These are phyloP conservation scores for Tineola bisselliella DNA, from an alignment of 2,888 invertebrate genomes.

Conservation along the genomic window DNA sequence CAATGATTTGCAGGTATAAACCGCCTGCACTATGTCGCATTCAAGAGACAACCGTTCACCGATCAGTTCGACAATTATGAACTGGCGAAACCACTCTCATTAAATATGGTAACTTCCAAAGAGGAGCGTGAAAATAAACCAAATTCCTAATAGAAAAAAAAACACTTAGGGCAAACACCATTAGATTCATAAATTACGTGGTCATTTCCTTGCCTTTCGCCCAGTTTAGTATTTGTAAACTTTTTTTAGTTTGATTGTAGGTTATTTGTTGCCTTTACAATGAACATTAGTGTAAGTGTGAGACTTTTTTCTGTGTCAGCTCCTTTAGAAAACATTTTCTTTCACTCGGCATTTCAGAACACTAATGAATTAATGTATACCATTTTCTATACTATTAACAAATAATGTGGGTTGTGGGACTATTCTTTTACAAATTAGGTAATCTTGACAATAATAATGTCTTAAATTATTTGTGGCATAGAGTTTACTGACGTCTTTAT, in stretches of 20 bases:
- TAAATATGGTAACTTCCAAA: too few species aligned
- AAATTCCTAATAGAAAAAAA: neutral
- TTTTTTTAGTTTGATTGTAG: conserved; percentile 53
- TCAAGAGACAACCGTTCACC: too few species aligned
- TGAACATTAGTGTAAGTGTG: conserved; percentile 49
- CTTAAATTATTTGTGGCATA: too few species aligned
- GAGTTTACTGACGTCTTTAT: too few species aligned
- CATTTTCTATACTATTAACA: conserved; percentile 8
- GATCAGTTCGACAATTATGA: too few species aligned
- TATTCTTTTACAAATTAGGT: neutral
- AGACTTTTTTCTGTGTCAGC: conserved; percentile 26
- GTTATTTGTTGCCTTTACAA: conserved; percentile 64
- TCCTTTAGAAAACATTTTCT: conserved; percentile 8
- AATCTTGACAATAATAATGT: neutral
- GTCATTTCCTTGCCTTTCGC: conserved; percentile 8
- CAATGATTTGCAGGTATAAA: too few species aligned
- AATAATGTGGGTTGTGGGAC: neutral
- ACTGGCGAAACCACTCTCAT: too few species aligned
- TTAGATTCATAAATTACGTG: neutral
- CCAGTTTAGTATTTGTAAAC: conserved; percentile 11
- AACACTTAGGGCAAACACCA: neutral
- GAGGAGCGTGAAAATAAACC: neutral
- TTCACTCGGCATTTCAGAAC: conserved; percentile 29
- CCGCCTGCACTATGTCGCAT: too few species aligned
- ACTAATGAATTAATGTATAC: conserved; percentile 37